Evolutionary conservation across 2,888 invertebrate species (phyloP).

Genomic region (Calameuta filiformis): DNA sequence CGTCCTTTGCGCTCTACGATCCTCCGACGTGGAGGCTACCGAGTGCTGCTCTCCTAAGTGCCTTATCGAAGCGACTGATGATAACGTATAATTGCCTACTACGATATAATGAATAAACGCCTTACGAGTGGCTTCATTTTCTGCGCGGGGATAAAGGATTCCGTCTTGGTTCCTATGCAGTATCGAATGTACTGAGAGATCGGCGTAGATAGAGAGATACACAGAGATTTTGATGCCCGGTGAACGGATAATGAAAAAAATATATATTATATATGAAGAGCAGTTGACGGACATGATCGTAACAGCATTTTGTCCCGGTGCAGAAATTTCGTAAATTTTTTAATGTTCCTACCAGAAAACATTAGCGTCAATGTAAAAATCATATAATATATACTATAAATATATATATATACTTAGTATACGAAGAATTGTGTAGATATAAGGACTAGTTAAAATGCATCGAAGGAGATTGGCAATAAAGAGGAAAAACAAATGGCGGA

Average conservation of each 20-base stretch:
- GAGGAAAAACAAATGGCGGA: neutral
- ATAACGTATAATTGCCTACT: constrained; percentile 17
- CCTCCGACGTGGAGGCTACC: neutral
- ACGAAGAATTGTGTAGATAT: neutral
- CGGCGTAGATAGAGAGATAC: neutral
- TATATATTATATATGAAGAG: neutral
- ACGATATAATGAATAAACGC: constrained; percentile 6
- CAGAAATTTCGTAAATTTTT: neutral
- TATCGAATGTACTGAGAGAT: neutral
- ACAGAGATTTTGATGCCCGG: neutral
- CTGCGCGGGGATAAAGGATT: neutral
- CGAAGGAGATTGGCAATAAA: neutral
- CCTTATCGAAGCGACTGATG: constrained; percentile 21
- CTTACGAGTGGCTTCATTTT: neutral
- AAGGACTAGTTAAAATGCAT: neutral
- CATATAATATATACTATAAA: neutral
- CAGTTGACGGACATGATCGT: too few species aligned
- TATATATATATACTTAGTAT: neutral
- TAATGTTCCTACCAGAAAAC: neutral
- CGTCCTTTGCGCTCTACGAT: neutral
- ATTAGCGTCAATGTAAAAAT: neutral
- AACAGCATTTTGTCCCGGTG: neutral
- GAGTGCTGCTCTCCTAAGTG: constrained; percentile 8
- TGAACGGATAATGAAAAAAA: neutral
- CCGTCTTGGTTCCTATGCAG: neutral